phyloP scores from a whole-genome alignment of 2,797 vertebrate species.

The Odontamblyopus rebecca region DNA sequence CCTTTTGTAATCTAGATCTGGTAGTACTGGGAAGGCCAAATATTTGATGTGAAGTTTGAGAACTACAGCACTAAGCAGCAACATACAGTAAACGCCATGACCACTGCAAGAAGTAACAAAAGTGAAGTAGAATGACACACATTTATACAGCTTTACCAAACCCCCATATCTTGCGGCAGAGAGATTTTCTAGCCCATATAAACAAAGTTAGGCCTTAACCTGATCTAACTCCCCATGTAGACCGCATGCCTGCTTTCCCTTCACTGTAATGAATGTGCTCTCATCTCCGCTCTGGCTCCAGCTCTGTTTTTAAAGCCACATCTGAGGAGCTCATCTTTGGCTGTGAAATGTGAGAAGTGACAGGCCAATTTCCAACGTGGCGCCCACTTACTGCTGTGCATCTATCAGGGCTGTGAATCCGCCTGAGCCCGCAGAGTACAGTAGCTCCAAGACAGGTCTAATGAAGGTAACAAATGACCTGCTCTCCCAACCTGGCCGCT shows the following conservation, averaged over 20 bases:
- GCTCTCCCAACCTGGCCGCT: conserved; percentile 44
- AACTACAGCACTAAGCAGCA: no score
- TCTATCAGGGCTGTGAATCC: conserved; percentile 42
- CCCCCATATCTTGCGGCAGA: neutral
- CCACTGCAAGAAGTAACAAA: no score
- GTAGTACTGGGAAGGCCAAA: no score
- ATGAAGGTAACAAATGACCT: conserved; percentile 57
- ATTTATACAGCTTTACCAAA: no score
- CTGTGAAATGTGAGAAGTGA: conserved; percentile 38
- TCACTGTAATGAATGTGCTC: neutral
- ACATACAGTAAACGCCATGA: no score
- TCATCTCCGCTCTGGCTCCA: conserved; percentile 9
- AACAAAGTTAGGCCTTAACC: neutral
- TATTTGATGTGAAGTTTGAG: no score
- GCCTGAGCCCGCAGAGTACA: conserved; percentile 40
- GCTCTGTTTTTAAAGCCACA: conserved; percentile 18
- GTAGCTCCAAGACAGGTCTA: conserved; percentile 36
- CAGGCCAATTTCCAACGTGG: conserved; percentile 31
- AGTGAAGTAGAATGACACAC: no score
- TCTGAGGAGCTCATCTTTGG: conserved; percentile 33
- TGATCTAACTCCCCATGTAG: neutral
- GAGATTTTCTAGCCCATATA: neutral
- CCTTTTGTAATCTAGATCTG: no score
- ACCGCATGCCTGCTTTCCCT: neutral
- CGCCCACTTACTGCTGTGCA: conserved; percentile 32